Conservation (phyloP, 2,113 vertebrate genomes). For the Gulo gulo region DNA sequence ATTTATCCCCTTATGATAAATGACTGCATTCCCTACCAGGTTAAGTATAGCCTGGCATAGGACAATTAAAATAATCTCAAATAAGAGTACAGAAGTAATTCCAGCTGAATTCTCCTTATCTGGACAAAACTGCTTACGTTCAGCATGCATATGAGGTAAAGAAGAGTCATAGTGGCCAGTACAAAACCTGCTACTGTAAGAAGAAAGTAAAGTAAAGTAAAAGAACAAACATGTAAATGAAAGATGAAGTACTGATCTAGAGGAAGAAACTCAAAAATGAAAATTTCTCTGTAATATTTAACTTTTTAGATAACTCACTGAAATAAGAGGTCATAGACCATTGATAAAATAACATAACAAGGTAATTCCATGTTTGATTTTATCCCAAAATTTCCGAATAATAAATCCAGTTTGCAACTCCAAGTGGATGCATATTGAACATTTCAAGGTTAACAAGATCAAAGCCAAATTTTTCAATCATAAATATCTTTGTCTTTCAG, state of each 20-base stretch:
- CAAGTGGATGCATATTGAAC: neutral
- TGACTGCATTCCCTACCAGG: neutral
- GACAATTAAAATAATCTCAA: neutral
- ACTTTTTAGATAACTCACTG: neutral
- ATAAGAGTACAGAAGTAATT: neutral
- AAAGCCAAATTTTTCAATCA: neutral
- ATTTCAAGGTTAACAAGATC: neutral
- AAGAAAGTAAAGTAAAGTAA: neutral
- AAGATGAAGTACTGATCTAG: neutral
- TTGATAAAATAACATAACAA: neutral
- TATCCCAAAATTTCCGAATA: neutral
- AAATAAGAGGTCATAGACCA: neutral
- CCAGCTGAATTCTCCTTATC: neutral
- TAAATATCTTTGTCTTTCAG: neutral
- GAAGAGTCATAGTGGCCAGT: neutral
- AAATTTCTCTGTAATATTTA: neutral
- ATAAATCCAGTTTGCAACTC: neutral
- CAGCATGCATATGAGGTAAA: neutral
- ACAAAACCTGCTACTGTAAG: neutral
- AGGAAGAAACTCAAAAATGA: neutral
- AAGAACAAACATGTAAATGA: neutral
- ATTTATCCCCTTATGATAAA: neutral
- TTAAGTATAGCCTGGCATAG: neutral
- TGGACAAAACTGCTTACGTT: neutral
- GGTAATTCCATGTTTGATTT: neutral